Evolutionary conservation across 2,113 vertebrate genomes (phyloP), one percentile per base, ranked within the genome.

Genomic region (Oryzias celebensis): DNA sequence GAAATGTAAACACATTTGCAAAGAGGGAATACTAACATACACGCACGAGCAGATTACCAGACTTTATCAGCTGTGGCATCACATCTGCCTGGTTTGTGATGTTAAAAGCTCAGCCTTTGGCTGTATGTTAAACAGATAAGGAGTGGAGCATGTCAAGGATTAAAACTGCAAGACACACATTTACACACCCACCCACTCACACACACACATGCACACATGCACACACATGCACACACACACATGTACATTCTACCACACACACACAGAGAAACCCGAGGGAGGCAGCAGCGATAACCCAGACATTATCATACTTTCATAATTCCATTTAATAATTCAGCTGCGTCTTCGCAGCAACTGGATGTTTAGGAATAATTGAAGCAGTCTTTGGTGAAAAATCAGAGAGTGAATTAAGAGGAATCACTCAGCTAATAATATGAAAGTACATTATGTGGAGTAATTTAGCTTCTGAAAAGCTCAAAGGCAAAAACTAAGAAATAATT

Each of bases 281-380:
- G 73, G 14, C 44, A 75, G 5, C 67, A 41, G 62, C 42, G 75
- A 83, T 86, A 88, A 85, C 82, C 80, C 70, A 65, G 71, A 75
- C 71, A 83, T 86, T 85, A 85, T 85, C 82, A 83, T 49, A 75
- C 73, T 77, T 84, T 85, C 74, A 75, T 85, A 83, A 85, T 85
- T 83, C 77, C 80, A 74, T 86, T 83, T 84, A 79, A 84, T 82
- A 86, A 84, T 71, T 84, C 77, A 75, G 59, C 17, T 82, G 73
- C 47, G 63, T 56, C 7, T 61, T 43, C 14, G 75, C 67, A 51
- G 62, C 58, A 60, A 62, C 58, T 71, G 80, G 69, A 61, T 83
- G 67, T 87, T 85, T 44, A 85, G 75, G 82, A 81, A 83, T 81
- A 81, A 83, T 54, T 83, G 47, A 56, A 82, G 71, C 36, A 14